Base-by-base conservation (phyloP, 2,113 vertebrate species). In the Nasalis larvatus region DNA sequence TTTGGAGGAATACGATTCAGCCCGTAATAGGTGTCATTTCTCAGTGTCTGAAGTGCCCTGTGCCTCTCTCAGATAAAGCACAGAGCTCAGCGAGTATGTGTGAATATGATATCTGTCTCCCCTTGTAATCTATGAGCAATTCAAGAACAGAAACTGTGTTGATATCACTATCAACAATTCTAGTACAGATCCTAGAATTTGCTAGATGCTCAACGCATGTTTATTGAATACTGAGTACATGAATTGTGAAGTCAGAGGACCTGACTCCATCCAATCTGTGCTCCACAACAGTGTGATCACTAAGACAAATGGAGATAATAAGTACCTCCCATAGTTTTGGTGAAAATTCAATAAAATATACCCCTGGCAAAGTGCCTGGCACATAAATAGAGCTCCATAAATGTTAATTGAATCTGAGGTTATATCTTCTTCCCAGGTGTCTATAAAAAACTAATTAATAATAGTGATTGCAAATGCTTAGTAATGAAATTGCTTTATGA, bases 401-500 rank as follows among this genome's bases (percentile, higher is more conserved):
- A 97, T 77, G 96, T 95, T 98, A 91, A 97, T 96, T 97, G 83
- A 96, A 96, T 91, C 71, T 97, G 82, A 96, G 95, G 76, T 93
- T 91, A 60, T 91, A 68, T 69, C 60, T 92, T 80, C 86, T 89
- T 89, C 86, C 89, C 63, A 91, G 89, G 76, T 95, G 84, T 40
- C 91, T 94, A 97, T 95, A 89, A 97, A 97, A 95, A 97, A 76
- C 80, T 92, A 98, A 97, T 97, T 98, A 97, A 97, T 96, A 81
- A 83, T 49, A 63, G 63, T 90, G 45, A 94, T 94, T 90, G 49
- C 66, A 81, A 93, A 95, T 71, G 78, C 74, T 89, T 81, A 27
- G 69, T 96, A 95, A 93, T 95, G 89, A 93, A 96, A 87, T 93
- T 86, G 56, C 89, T 89, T 83, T 63, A 81, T 83, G 68, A 93